phyloP scores from a whole-genome alignment of 2,797 vertebrate species.

The Intellagama lesueurii region DNA sequence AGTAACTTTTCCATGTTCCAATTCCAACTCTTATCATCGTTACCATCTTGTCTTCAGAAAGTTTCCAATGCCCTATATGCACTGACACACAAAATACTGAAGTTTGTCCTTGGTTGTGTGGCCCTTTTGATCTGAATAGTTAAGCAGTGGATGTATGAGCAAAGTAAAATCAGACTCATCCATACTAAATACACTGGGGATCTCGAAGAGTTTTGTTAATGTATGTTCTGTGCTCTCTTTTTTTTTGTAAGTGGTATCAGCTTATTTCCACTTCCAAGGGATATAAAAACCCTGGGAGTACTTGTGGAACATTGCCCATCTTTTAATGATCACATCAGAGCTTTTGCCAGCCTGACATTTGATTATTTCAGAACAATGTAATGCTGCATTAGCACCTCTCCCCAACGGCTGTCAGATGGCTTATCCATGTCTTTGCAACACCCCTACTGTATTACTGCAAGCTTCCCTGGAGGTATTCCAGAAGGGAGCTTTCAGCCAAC shows the following conservation, averaged over 20 bases:
- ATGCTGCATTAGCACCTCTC: constrained; percentile 49
- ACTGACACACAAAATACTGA: not conserved
- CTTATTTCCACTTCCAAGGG: constrained; percentile 54
- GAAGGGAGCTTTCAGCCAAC: constrained; percentile 35
- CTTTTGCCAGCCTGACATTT: constrained; percentile 64
- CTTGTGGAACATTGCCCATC: constrained; percentile 64
- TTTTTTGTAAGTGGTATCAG: constrained; percentile 8
- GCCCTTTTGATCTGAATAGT: constrained; percentile 25
- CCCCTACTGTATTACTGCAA: constrained; percentile 49
- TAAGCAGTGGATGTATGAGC: constrained; percentile 12
- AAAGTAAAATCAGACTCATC: constrained; percentile 29
- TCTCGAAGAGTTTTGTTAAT: constrained; percentile 52
- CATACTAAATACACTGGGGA: not conserved
- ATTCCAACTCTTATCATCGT: not conserved
- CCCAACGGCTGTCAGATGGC: constrained; percentile 58
- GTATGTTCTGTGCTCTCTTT: constrained; percentile 3
- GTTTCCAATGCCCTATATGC: not conserved
- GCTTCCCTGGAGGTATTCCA: constrained; percentile 62
- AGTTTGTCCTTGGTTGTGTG: constrained; percentile 1
- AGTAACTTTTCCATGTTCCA: too few relatives aligned
- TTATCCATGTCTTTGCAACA: constrained; percentile 59
- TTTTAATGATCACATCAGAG: constrained; percentile 63
- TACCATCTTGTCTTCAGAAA: not conserved
- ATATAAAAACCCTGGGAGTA: constrained; percentile 59
- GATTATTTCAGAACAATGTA: constrained; percentile 45